Evolutionary conservation across 2,113 vertebrate species (phyloP), one percentile per base, ranked within the genome.

Genomic region (Cygnus buccinator): DNA sequence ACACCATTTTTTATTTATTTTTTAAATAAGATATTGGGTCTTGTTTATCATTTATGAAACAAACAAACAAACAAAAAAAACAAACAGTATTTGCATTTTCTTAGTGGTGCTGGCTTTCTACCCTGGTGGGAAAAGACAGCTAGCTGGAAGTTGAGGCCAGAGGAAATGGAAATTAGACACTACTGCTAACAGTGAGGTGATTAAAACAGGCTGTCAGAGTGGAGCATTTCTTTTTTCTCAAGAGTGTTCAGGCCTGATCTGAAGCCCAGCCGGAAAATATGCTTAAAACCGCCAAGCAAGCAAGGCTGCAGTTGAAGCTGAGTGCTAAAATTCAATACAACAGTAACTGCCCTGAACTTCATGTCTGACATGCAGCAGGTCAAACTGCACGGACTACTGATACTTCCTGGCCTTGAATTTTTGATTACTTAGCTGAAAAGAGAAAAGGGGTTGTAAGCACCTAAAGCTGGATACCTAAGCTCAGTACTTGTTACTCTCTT

Each of bases 161-260:
- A 59, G 71, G 29, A 87, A 39, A 23, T 76, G 62, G 48, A 85
- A 93, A 91, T 33, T 39, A 91, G 43, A 87, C 48, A 65, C 31
- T 44, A 18, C 52, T 67, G 13, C 43, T 79, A 87, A 58, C 43
- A 90, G 74, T 62, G 8, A 85, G 59, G 75, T 70, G 85, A 93
- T 85, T 90, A 73, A 89, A 94, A 87, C 59, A 85, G 87, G 39
- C 58, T 85, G 67, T 43, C 44, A 66, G 44, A 85, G 48, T 5
- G 20, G 18, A 79, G 54, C 71, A 57, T 52, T 63, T 84, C 11
- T 33, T 41, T 17, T 71, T 44, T 18, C 50, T 84, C 57, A 44
- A 17, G 89, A 80, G 37, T 28, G 62, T n/a, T 87, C 74, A 75
- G 66, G 54, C 35, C 62, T 61, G 54, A 78, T 48, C 74, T 87